These are phyloP conservation scores for Salticus scenicus DNA, from an alignment of 2,888 invertebrate species.

Conservation along the genomic window DNA sequence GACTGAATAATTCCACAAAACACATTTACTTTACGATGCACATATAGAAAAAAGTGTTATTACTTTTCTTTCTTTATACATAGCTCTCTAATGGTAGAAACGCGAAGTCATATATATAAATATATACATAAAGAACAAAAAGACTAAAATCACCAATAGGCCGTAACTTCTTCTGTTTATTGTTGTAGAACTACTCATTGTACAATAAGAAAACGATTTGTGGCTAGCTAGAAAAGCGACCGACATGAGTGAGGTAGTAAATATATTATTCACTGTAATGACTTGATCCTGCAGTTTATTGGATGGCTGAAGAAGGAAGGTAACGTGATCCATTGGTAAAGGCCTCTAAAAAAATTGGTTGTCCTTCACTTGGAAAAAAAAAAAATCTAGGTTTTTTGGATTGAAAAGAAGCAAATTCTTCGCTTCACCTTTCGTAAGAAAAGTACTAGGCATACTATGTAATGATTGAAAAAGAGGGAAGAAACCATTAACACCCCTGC, in stretches of 20 bases:
- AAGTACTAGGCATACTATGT: constrained; percentile 43
- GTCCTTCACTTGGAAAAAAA: neutral
- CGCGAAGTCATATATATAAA: constrained; percentile 28
- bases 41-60: constrained; percentile 51
- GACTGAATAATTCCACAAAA: constrained; percentile 38
- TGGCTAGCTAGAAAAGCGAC: constrained; percentile 1
- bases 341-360: constrained; percentile 6
- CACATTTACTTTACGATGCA: constrained; percentile 61
- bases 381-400: neutral
- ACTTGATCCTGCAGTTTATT: constrained; percentile 66
- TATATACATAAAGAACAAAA: neutral
- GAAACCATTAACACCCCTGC: constrained; percentile 57
- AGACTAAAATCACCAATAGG: constrained; percentile 48
- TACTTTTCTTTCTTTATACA: constrained; percentile 43
- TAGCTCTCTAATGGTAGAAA: constrained; percentile 42
- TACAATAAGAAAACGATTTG: constrained; percentile 56
- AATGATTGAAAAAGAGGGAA: constrained; percentile 62
- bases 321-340: constrained; percentile 54
- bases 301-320: constrained; percentile 40
- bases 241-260: constrained; percentile 50
- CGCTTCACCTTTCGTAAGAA: constrained; percentile 29
- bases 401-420: constrained; percentile 48
- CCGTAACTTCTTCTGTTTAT: constrained; percentile 48
- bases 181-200: constrained; percentile 34
- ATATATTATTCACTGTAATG: constrained; percentile 68